Base-by-base conservation (phyloP, 2,888 invertebrate genomes). In the Ethmia dodecea region DNA sequence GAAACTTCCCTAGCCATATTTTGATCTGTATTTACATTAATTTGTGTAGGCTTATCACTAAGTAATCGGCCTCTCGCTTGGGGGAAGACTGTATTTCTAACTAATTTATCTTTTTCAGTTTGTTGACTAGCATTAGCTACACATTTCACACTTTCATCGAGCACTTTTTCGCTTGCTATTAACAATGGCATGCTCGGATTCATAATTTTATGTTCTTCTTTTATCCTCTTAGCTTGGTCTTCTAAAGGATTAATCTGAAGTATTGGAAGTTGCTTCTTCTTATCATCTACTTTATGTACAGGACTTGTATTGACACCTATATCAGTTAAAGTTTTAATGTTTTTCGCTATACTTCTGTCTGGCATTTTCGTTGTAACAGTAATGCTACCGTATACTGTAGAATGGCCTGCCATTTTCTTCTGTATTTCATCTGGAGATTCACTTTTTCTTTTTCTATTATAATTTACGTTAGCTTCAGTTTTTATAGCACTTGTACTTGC, bases 51-150 rank as follows among this genome's bases (percentile, higher is more conserved):
- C 46, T 74, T 75, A 18, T 76, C 76, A 29, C 60, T 63, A 24
- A 78, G 44, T 27, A 78, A 43, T 49, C 79, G 64, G 0, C 75
- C 77, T 22, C 80, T 63, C 0, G 83, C 83, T 69, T 84, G 84
- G 1, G 74, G 68, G 35, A 51, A 84, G 2, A 84, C 81, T 4
- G 83, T 84, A 28, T 81, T 81, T 46, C 84, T 64, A n/a, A 77
- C 45, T 26, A 76, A 49, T 45, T 79, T 81, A 6, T 80, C 78
- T 28, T 51, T 64, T 26, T 69, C 71, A 11, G 34, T 47, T 34
- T 46, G 49, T 10, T 27, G n/a, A 9, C n/a, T 22, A n/a, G n/a
- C 22, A 22, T n/a, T n/a, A 5, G 18, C 5, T 18, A 5, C 18
- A 18, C 5, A 18, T 18, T 18, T 18, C 18, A 18, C 18, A 5